Base-by-base conservation (phyloP, 2,797 vertebrate genomes). In the Oreortyx pictus region DNA sequence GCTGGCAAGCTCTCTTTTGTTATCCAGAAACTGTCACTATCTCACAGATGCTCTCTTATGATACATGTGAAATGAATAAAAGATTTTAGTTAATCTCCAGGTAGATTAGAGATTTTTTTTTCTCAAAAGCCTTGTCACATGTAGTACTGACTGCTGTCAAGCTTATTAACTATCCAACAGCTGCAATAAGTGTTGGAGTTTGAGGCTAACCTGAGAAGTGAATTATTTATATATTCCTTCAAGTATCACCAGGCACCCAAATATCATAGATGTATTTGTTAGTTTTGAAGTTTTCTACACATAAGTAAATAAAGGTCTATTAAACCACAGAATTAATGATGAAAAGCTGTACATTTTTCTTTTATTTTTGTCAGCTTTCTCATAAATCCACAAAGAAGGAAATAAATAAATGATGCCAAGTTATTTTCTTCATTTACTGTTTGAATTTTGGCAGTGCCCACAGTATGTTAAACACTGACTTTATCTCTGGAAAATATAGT, bases 31-130 rank as follows among this genome's bases (percentile, higher is more conserved):
- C 66, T 80, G 61, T 78, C 92, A 62, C 66, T 49, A 11, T 35
- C 70, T 81, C 65, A 52, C 86, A 94, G 89, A 81, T 89, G 88
- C 84, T 87, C 44, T 72, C 78, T 78, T 82, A 82, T 75, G 70
- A 90, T 62, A 70, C 59, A 19, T 44, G 39, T 75, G 82, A 94
- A 94, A 83, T 78, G 84, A 94, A 92, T 91, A 75, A 85, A 37
- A 65, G 23, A 87, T 85, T 94, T 90, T 77, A 83, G 73, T 81
- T 84, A 76, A 94, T 0, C 20, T 89, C 62, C 66, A 82, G 56
- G 70, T 70, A 94, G 70, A 79, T 50, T 43, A 70, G 39, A 85
- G 17, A 65, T 29, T 82, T n/a, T 41, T 62, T 94, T 87, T 39
- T 84, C 79, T 87, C 31, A 47, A 37, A 37, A 89, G 75, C 81